Base-by-base conservation (phyloP, 1,140 invertebrate species). In the Aradophagus sp. region DNA sequence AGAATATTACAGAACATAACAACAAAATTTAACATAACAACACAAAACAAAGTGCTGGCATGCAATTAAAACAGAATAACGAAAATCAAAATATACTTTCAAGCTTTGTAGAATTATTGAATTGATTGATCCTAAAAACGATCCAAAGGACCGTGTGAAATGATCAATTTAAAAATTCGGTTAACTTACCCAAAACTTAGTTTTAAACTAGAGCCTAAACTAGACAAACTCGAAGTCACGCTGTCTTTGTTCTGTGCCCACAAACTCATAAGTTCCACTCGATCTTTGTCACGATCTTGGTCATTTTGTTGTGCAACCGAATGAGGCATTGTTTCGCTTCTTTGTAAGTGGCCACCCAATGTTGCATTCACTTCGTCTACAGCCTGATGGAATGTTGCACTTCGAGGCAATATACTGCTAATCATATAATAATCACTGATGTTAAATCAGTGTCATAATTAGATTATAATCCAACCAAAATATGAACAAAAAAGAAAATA, bases 291-390 rank as follows among this genome's bases (percentile, higher is more conserved):
- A 58, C 80, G 79, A 53, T 86, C 84, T 47, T 84, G 83, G 27
- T 86, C 84, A 8, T 76, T 82, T 48, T 83, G 79, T 44, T 84
- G 78, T 14, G 82, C 84, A 16, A 86, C 84, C 3, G 83, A 84
- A 73, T 87, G 83, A 13, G 93, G 93, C 84, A 93, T 92, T 48
- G 93, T 94, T 84, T 94, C 93, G 69, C 93, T 94, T 35, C 93
- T 89, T 74, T 93, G 93, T 74, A 95, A 66, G 42, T 84, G 77
- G 32, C 81, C 71, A 27, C 77, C 74, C 17, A 81, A 75, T 70
- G 74, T 73, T 39, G 78, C 41, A 14, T 73, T 75, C 11, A 63
- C 58, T 62, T 84, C 84, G 26, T 84, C 83, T 31, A 78, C 75
- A 12, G 77, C 76, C 63, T 84, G 82, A 65, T 85, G 81, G 68